Conservation (phyloP, 2,113 vertebrate species). For the Rhinolophus ferrumequinum region DNA sequence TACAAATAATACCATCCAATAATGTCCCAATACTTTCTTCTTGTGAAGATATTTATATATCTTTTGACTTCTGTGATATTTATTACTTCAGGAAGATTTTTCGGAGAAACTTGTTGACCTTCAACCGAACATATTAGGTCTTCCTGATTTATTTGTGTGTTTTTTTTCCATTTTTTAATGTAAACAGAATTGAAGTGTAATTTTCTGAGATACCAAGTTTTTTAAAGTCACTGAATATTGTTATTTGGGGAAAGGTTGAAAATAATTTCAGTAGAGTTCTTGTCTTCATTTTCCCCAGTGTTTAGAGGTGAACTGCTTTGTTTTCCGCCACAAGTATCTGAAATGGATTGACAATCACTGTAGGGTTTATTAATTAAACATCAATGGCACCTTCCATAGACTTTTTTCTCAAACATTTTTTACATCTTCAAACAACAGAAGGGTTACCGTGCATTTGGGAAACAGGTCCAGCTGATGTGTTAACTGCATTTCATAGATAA, state of each 20-base stretch:
- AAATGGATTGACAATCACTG: slow-evolving; percentile 91
- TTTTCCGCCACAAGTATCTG: slow-evolving; percentile 94
- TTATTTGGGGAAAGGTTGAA: slow-evolving; percentile 96
- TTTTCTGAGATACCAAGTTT: slow-evolving; percentile 92
- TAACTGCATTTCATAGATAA: slow-evolving; percentile 82
- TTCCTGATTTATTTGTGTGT: slow-evolving; percentile 76
- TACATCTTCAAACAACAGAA: slow-evolving; percentile 91
- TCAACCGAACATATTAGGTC: slow-evolving; percentile 88
- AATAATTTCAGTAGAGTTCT: slow-evolving; percentile 96
- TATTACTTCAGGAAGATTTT: slow-evolving; percentile 87
- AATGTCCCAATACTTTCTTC: slow-evolving; percentile 91
- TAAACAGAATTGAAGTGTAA: slow-evolving; percentile 90
- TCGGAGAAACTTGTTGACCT: slow-evolving; percentile 89
- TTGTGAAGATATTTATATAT: slow-evolving; percentile 92
- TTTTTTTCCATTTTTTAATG: slow-evolving; percentile 85
- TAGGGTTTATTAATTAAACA: slow-evolving; percentile 91
- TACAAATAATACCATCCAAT: slow-evolving; percentile 92
- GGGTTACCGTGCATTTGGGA: slow-evolving; percentile 87
- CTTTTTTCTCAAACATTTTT: slow-evolving; percentile 89
- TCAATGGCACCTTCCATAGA: slow-evolving; percentile 89
- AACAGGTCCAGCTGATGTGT: slow-evolving; percentile 90
- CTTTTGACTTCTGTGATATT: slow-evolving; percentile 92
- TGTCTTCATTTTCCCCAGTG: slow-evolving; percentile 94
- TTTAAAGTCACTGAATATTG: slow-evolving; percentile 96
- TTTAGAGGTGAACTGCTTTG: slow-evolving; percentile 93